phyloP scores from a whole-genome alignment of 2,888 invertebrate species.

The Urechis unicinctus region DNA sequence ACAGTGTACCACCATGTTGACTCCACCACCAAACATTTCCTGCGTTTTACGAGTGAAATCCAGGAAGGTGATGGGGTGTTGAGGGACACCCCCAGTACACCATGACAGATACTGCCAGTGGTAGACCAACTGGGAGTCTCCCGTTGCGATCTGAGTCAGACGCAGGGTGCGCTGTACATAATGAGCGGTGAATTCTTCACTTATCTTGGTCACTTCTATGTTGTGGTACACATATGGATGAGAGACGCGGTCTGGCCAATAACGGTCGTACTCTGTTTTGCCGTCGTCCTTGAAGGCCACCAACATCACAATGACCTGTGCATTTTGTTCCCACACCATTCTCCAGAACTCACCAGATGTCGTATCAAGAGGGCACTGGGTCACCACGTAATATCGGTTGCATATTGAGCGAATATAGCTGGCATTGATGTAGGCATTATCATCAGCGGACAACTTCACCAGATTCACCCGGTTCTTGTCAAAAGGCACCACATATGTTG shows the following conservation, averaged over 20 bases:
- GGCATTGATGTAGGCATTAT: constrained; percentile 18
- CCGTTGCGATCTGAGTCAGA: neutral
- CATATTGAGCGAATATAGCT: constrained; percentile 13
- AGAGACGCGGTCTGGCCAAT: constrained; percentile 3
- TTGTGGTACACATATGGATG: neutral
- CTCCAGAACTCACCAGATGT: constrained; percentile 17
- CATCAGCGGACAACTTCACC: neutral
- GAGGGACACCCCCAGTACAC: constrained; percentile 5
- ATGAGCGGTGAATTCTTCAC: constrained; percentile 5
- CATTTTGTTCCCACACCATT: constrained; percentile 17
- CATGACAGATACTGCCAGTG: constrained; percentile 17
- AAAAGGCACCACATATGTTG: constrained; percentile 15
- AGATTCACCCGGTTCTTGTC: constrained; percentile 19
- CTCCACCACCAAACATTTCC: neutral
- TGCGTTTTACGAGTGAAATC: constrained; percentile 10
- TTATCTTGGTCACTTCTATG: constrained; percentile 1
- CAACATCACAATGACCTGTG: constrained; percentile 15
- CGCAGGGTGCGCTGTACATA: constrained; percentile 5
- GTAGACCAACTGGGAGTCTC: neutral
- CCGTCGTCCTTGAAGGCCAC: constrained; percentile 4
- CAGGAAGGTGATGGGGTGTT: constrained; percentile 12
- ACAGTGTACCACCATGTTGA: constrained; percentile 16
- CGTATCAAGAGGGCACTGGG: constrained; percentile 14
- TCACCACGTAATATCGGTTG: constrained; percentile 14
- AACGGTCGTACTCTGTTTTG: constrained; percentile 1